Evolutionary conservation across 2,113 vertebrate genomes (phyloP).

Genomic region (Tyto alba): DNA sequence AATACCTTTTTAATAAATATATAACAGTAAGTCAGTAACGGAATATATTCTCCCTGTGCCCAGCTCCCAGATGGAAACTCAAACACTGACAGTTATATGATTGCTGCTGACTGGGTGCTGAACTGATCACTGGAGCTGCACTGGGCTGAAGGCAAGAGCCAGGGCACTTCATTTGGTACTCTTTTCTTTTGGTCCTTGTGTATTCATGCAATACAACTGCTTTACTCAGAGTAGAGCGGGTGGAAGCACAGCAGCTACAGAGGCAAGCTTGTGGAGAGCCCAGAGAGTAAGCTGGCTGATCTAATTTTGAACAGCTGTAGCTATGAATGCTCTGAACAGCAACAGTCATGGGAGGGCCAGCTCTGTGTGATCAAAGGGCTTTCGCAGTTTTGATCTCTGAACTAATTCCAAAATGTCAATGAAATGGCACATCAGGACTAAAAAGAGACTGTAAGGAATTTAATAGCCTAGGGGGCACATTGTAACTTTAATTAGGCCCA

Average conservation of each 20-base stretch:
- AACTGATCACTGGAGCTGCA: background rate
- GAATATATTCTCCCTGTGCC: background rate
- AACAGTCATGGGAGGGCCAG: background rate
- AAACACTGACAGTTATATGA: fast-evolving
- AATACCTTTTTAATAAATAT: background rate
- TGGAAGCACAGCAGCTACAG: background rate
- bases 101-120: background rate
- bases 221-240: background rate
- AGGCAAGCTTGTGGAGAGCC: background rate
- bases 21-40: background rate
- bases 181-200: background rate
- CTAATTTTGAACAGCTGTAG: background rate
- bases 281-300: background rate
- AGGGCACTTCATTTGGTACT: background rate
- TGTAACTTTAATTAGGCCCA: background rate
- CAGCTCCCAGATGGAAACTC: background rate
- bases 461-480: background rate
- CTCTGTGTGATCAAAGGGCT: conserved; percentile 7
- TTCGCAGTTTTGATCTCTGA: background rate
- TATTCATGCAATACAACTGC: background rate
- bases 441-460: background rate
- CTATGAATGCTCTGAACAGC: background rate
- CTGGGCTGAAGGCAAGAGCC: background rate
- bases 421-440: background rate
- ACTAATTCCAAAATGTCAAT: conserved; percentile 13